Base-by-base conservation (phyloP, 2,888 invertebrate genomes). In the Pammene aurita region DNA sequence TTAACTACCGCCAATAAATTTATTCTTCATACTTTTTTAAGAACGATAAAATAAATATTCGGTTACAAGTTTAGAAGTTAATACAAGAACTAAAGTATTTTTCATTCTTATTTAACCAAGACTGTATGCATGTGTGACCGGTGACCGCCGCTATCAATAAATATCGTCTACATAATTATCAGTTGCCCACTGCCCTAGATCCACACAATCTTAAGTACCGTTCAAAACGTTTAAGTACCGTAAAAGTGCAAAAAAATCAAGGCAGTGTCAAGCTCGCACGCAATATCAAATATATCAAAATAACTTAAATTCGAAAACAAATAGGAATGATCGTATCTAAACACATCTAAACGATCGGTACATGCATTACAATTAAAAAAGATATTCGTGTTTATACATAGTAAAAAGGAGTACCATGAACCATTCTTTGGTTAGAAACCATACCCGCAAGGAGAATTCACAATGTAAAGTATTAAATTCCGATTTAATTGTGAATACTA, bases 241-340 rank as follows among this genome's bases (percentile, higher is more conserved):
- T 61, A 50, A 74, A 77, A 77, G 73, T 76, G 77, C 78, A 77
- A 80, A 77, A 75, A 74, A 74, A 74, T 72, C 75, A 78, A 80
- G 80, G 76, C 79, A 80, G 79, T 80, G 81, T 74, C 72, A 77
- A 71, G 78, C 57, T 34, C 67, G 74, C 77, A 78, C 76, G 73
- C 75, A 76, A 75, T 75, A 80, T 73, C 67, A 73, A 80, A 75
- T 69, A 70, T 70, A 73, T 70, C 74, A 78, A 78, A 78, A 78
- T 77, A 79, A 80, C 80, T 82, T 82, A 87, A 90, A 90, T 89
- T 90, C 88, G 88, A 89, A 87, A 67, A 62, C 78, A 72, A 78
- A 82, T 86, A 90, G 90, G 90, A 90, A 90, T 89, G 85, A 87
- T 85, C 83, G 82, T 78, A 76, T 77, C 75, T 75, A 81, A 78